Evolutionary conservation across 2,797 vertebrate genomes (phyloP), one percentile per base, ranked within the genome.

Genomic region (Discoglossus pictus): DNA sequence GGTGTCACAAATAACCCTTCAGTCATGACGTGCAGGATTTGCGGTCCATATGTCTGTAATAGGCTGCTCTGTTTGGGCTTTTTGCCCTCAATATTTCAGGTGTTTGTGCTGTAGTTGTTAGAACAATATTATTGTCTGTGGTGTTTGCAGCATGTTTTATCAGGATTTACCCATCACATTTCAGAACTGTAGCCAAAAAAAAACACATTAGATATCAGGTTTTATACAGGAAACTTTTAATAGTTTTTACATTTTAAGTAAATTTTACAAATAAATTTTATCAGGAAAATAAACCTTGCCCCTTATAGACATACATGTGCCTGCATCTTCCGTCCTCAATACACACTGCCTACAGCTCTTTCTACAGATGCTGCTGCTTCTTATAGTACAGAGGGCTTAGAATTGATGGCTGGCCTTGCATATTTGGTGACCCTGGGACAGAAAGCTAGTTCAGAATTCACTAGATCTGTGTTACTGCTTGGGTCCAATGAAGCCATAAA

Each of bases 401-500:
- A n/a, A n/a, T n/a, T n/a, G n/a, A n/a, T n/a, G n/a, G 44, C 15
- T 2, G 38, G 27, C 9, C 39, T 52, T 34, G 44, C 36, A 5
- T n/a, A 48, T 53, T 34, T 20, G 20, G 42, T 35, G 16, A 38
- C 7, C 58, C 24, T 21, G 25, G n/a, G 21, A 15, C 15, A 20
- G 17, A 8, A 17, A 44, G 38, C 38, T 36, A 18, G 7, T 50
- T 25, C 13, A 13, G 10, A 24, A 2, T 10, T 44, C 15, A 60
- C 31, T 16, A 3, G 15, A 18, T 55, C 12, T 21, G 17, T 25
- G 24, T 17, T 16, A 43, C 43, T 40, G 38, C 51, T 40, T 9
- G 23, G 52, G 42, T 50, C 52, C n/a, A n/a, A n/a, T 63, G 23
- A 71, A 71, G 68, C 68, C 68, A 71, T 71, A 71, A 58, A 70